Evolutionary conservation across 2,113 vertebrate species (phyloP).

Genomic region (Cyanocitta stelleri): DNA sequence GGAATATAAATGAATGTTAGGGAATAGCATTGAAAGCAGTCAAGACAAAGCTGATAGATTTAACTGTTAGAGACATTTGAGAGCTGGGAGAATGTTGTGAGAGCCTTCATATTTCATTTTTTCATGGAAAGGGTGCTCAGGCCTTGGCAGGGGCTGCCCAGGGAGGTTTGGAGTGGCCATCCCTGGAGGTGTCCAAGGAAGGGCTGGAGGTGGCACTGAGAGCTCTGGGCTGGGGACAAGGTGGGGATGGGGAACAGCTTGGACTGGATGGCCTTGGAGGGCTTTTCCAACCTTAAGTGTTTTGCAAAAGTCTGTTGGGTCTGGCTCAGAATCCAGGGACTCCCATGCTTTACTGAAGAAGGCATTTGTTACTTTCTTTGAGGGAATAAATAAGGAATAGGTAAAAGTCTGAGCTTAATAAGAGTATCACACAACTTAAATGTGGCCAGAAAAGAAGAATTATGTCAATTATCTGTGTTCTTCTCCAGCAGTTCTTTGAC

Average conservation of each 20-base stretch:
- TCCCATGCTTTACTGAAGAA: not conserved
- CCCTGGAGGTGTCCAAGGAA: not conserved
- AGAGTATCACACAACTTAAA: not conserved
- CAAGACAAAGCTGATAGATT: not conserved
- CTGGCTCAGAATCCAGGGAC: not conserved
- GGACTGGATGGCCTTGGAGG: accelerated
- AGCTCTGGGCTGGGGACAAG: not conserved
- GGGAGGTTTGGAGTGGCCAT: not conserved
- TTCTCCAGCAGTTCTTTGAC: not conserved
- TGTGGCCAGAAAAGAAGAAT: not conserved
- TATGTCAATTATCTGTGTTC: not conserved
- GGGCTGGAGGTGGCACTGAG: not conserved
- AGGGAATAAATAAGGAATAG: not conserved
- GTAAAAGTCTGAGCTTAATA: not conserved
- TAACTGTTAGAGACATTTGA: not conserved
- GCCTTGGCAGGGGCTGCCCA: not conserved
- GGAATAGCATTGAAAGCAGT: not conserved
- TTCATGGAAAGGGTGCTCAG: not conserved
- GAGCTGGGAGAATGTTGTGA: not conserved
- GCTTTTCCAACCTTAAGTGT: accelerated
- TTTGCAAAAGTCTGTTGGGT: not conserved
- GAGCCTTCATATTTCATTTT: not conserved
- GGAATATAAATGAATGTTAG: not conserved
- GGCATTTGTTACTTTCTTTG: not conserved
- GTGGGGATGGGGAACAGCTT: not conserved